These are phyloP conservation scores for Proctacanthus coquilletti DNA, from an alignment of 1,140 invertebrate species.

Conservation along the genomic window DNA sequence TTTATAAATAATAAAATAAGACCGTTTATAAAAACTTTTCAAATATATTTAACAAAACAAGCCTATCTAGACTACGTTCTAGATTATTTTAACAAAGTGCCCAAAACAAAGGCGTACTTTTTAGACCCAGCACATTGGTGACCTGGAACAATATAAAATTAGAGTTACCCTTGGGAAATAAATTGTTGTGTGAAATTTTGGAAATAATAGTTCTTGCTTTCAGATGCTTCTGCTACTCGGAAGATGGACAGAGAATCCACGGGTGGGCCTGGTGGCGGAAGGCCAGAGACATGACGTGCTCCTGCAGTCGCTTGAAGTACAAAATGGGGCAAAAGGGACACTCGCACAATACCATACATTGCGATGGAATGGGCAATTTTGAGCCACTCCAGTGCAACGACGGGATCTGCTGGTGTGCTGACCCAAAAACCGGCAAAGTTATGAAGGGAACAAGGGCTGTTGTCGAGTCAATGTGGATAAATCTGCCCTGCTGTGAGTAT, in stretches of 20 bases:
- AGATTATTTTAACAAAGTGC: no score
- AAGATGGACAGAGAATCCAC: conserved; percentile 36
- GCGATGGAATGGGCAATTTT: conserved; percentile 39
- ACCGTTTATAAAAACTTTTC: no score
- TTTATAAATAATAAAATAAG: no score
- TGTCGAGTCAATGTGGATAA: conserved; percentile 32
- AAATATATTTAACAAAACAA: no score
- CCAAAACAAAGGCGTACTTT: no score
- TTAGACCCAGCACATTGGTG: no score
- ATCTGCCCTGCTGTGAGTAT: conserved; percentile 41
- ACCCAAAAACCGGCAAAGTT: conserved; percentile 35
- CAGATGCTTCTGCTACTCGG: conserved; percentile 39
- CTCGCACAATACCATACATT: conserved; percentile 36
- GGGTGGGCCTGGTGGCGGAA: conserved; percentile 35
- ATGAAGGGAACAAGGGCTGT: conserved; percentile 29
- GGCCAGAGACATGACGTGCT: conserved; percentile 36
- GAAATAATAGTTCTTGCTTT: conserved; percentile 8
- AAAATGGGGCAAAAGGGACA: conserved; percentile 31
- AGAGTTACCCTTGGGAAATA: background rate
- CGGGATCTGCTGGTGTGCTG: conserved; percentile 43
- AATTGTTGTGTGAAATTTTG: background rate
- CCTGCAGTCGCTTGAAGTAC: conserved; percentile 37
- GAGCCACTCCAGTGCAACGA: conserved; percentile 42
- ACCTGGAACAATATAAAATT: no score
- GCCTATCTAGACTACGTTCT: no score